Base-by-base conservation (phyloP, 2,888 invertebrate genomes). In the Orchesella flavescens region DNA sequence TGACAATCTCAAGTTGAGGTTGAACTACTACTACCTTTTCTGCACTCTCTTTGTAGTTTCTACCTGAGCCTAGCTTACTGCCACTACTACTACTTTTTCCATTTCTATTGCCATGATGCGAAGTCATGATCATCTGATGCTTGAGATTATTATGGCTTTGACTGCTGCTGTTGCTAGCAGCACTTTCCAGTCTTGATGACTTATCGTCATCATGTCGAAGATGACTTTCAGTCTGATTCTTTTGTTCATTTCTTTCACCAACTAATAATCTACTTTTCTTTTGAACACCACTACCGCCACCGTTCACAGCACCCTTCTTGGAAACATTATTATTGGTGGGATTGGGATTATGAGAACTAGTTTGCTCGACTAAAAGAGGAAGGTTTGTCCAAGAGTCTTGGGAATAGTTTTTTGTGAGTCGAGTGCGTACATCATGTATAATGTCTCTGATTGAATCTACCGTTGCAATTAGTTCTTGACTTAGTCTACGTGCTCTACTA, bases 381-480 rank as follows among this genome's bases (percentile, higher is more conserved):
- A 84, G 66, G 57, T 85, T 85, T 10, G 71, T 43, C 87, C 85
- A 87, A 23, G 87, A 87, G 61, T 87, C 87, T 17, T 79, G 57
- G 0, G 79, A 84, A 57, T 75, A 7, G 7, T 34, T 34, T 34
- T 34, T 2, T 34, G 34, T 34, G 34, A 34, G 68, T 49, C 82
- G 66, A 44, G 21, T 80, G 1, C 85, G 59, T 12, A 86, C 86
- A 72, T 85, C 85, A 55, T 85, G 71, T 74, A 86, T 85, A 24
- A 87, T 87, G 34, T 85, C 86, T 24, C 84, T 68, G 49, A 86
- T 86, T 49, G 85, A 86, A 59, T 87, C 86, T 46, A 87, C 86
- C 19, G 86, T 87, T 4, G 85, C 87, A 17, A 85, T 83, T 24
- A 87, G 78, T 21, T 87, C 87, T 57, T 75, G 78, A 63, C 85